phyloP scores from a whole-genome alignment of 92 coral and sea anemone species.

The Zoanthus sansibaricus region DNA sequence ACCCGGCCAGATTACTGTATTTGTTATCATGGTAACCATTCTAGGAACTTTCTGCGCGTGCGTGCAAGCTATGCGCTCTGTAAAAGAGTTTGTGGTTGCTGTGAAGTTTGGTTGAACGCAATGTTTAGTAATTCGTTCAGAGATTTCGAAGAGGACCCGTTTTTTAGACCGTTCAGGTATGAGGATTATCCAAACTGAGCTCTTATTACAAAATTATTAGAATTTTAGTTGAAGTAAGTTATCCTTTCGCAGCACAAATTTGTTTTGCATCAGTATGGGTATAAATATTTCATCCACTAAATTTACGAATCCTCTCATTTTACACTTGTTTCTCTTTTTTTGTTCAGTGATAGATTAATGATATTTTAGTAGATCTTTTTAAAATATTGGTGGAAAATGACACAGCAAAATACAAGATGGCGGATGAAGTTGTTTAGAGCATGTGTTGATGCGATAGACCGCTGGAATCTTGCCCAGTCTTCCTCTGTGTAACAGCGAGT shows the following conservation, averaged over 20 bases:
- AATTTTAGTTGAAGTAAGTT: too few relatives aligned
- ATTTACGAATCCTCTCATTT: too few relatives aligned
- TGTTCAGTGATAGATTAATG: too few relatives aligned
- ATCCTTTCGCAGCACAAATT: too few relatives aligned
- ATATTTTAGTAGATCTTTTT: not conserved
- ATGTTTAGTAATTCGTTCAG: conserved; percentile 46
- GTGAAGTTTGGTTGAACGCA: not conserved
- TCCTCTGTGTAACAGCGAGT: too few relatives aligned
- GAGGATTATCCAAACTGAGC: not conserved
- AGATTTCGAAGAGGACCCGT: conserved; percentile 88
- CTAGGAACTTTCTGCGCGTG: not conserved
- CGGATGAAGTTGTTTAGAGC: not conserved
- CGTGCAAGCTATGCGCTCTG: not conserved
- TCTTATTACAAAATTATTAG: not conserved
- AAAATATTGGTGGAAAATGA: conserved; percentile 21
- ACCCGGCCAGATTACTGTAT: not conserved
- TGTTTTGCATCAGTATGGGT: too few relatives aligned
- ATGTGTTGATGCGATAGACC: conserved; percentile 10
- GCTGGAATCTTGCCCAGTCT: not conserved
- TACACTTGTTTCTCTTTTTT: too few relatives aligned
- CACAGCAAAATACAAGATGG: conserved; percentile 42
- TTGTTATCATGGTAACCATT: not conserved
- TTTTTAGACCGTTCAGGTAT: conserved; percentile 74
- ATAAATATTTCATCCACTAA: too few relatives aligned
- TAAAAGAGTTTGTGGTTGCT: not conserved